Evolutionary conservation across 2,888 invertebrate genomes (phyloP).

Genomic region (Drosophila rubida): DNA sequence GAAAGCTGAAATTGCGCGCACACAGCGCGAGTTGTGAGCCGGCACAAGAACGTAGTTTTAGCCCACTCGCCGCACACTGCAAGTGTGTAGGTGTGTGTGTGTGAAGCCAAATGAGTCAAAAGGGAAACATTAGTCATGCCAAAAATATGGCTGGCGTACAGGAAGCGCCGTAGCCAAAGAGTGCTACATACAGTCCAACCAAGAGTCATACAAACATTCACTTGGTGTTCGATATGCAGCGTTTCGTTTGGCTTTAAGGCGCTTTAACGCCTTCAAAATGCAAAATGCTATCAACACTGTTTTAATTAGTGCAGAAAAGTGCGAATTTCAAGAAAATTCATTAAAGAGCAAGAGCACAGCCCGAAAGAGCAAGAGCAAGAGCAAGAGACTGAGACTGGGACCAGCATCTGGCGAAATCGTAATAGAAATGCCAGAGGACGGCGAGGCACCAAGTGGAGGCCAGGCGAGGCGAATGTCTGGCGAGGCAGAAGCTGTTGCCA

Average conservation of each 20-base stretch:
- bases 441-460: conserved; percentile 49
- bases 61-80: conserved; percentile 14
- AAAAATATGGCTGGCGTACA: conserved; percentile 32
- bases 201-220: not conserved
- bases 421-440: conserved; percentile 75
- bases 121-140: conserved; percentile 79
- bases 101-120: conserved; percentile 76
- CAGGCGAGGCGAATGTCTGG: conserved; percentile 73
- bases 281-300: conserved; percentile 65
- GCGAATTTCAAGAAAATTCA: conserved; percentile 52
- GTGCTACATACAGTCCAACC: not conserved
- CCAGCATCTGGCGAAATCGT: conserved; percentile 61
- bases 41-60: conserved; percentile 39
- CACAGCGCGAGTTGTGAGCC: conserved; percentile 43
- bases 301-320: conserved; percentile 71
- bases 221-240: not conserved
- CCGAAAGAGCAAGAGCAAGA: not conserved
- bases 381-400: conserved; percentile 18
- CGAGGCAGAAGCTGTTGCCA: conserved; percentile 41
- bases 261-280: conserved; percentile 38
- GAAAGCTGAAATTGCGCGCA: conserved; percentile 52
- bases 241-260: conserved; percentile 43
- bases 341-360: conserved; percentile 42
- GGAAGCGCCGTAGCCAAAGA: conserved; percentile 27
- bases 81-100: conserved; percentile 31